phyloP scores from a whole-genome alignment of 1,140 invertebrate species.

The Penaeus chinensis region DNA sequence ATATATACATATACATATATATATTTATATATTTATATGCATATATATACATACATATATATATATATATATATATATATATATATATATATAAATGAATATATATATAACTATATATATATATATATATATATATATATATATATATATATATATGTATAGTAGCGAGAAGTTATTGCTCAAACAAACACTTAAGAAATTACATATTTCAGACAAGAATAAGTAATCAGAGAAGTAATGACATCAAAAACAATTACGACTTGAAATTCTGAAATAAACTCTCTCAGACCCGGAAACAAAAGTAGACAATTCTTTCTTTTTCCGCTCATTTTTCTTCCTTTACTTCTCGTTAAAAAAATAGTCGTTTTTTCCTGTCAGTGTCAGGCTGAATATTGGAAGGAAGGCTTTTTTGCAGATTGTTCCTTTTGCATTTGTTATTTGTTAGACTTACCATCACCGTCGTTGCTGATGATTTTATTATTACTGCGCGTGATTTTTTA shows the following conservation, averaged over 20 bases:
- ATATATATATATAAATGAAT: neutral
- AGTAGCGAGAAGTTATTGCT: no score
- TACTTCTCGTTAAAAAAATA: neutral
- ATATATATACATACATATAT: neutral
- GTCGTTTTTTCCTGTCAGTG: no score
- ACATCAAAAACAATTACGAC: neutral
- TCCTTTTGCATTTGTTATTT: no score
- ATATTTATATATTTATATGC: slow-evolving; percentile 1
- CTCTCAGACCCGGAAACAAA: no score
- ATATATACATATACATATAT: slow-evolving; percentile 21
- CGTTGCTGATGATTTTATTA: neutral
- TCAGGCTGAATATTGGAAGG: no score
- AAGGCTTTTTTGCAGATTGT: no score
- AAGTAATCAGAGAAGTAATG: neutral
- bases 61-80: slow-evolving; percentile 1
- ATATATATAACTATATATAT: no score
- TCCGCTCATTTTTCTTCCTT: neutral
- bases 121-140: no score
- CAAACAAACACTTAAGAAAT: neutral
- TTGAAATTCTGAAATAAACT: no score
- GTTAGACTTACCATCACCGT: neutral
- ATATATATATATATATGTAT: no score
- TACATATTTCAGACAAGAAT: neutral
- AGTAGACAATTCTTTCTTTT: neutral
- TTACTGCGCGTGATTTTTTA: neutral